Base-by-base conservation (phyloP, 2,888 invertebrate species). In the Oscheius sp. region DNA sequence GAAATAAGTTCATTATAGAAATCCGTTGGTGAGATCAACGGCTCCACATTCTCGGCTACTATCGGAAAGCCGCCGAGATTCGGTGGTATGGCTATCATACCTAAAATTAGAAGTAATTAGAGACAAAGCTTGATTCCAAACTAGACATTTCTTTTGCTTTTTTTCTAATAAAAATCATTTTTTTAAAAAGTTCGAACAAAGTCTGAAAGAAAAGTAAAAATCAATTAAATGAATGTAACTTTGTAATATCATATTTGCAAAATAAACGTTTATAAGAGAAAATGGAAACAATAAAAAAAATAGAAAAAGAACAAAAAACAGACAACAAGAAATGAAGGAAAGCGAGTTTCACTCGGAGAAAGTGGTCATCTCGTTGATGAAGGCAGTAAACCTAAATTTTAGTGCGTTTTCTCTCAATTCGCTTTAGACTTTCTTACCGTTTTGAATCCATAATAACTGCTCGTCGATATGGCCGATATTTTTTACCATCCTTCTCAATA, bases 391-490 rank as follows among this genome's bases (percentile, higher is more conserved):
- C 20, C 65, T 65, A 17, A 20, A 65, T 23, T 2, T 10, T 3
- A 15, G 10, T n/a, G 17, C 1, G 33, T 50, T 15, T 3, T 48
- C n/a, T n/a, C n/a, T 31, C 5, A 34, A 61, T n/a, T 20, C 6
- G 10, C 48, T 33, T 46, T 5, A 27, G 8, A 55, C n/a, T 8
- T 6, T 10, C 12, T 12, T 48, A 66, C 57, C 72, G 42, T 39
- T 71, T 39, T 4, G 34, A 42, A 46, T 78, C 78, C 75, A 78
- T 75, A 25, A 78, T 66, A 15, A 74, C 72, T 6, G 81, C 75
- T 17, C 83, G 74, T 39, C 84, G 74, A 71, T 74, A 83, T 10
- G 84, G 82, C 6, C 72, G 74, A 61, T 73, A 82, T 25, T 75
- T 78, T 45, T 79, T 74, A 37, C 81, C 82, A 55, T 78, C 75